Conservation (phyloP, 2,888 invertebrate species). For the Mimachlamys varia region DNA sequence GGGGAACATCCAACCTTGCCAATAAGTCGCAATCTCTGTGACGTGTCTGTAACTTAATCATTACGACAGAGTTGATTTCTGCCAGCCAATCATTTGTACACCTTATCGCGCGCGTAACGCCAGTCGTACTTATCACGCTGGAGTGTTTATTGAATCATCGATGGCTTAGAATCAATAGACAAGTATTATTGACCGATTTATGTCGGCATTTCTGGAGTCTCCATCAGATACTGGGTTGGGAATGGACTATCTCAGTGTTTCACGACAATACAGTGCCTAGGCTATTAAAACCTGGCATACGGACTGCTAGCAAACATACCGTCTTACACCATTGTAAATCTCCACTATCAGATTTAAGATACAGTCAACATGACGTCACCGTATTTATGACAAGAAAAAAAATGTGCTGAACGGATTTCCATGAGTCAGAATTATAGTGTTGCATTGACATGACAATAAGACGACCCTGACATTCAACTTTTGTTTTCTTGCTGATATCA, state of each 20-base stretch:
- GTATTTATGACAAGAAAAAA: background rate
- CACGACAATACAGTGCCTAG: background rate
- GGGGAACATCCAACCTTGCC: background rate
- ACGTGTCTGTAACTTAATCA: background rate
- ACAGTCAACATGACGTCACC: background rate
- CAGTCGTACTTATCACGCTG: background rate
- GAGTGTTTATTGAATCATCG: conserved; percentile 16
- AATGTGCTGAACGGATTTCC: background rate
- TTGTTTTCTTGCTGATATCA: background rate
- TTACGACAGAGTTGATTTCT: background rate
- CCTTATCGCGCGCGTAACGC: background rate
- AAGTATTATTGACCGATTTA: conserved; percentile 8
- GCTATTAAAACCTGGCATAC: background rate
- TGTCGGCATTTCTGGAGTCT: background rate
- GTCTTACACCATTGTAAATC: background rate
- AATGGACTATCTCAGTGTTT: background rate
- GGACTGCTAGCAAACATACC: background rate
- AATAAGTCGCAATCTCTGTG: background rate
- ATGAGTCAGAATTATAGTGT: background rate
- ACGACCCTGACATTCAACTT: background rate
- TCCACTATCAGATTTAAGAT: conserved; percentile 1
- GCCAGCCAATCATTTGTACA: background rate
- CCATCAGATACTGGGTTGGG: background rate
- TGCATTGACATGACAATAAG: background rate
- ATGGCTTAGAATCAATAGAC: background rate